phyloP scores from a whole-genome alignment of 2,113 vertebrate genomes.

The Picathartes gymnocephalus region DNA sequence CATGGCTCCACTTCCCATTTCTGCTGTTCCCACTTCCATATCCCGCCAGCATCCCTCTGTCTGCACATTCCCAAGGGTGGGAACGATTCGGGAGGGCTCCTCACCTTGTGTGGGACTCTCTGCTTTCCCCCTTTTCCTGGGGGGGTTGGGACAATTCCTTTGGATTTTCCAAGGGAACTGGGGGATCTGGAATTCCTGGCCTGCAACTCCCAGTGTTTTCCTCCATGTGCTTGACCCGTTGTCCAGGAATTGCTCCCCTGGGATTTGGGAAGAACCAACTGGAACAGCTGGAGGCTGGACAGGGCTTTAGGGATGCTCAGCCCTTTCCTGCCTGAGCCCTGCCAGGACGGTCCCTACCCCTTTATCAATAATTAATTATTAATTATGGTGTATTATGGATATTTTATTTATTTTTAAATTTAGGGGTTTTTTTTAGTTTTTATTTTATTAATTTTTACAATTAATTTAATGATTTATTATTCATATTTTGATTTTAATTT shows the following conservation, averaged over 20 bases:
- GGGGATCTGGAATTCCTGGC: neutral
- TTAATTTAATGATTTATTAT: too few species aligned
- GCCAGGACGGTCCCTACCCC: neutral
- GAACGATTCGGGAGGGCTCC: neutral
- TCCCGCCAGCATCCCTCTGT: neutral
- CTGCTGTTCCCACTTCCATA: rapidly evolving
- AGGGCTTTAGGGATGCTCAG: neutral
- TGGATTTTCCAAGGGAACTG: neutral
- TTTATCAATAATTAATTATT: neutral
- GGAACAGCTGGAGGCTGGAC: neutral
- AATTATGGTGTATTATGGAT: neutral
- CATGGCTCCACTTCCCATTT: rapidly evolving
- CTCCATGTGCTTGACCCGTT: neutral
- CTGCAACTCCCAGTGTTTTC: neutral
- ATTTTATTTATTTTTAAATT: neutral
- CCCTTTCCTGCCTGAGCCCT: neutral
- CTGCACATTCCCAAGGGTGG: neutral
- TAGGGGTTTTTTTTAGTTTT: neutral
- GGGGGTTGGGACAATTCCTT: rapidly evolving
- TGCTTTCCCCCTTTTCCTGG: too few species aligned
- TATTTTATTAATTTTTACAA: too few species aligned
- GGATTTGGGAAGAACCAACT: neutral
- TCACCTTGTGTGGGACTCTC: rapidly evolving
- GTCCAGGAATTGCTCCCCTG: neutral
- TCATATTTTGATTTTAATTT: neutral